Conservation (phyloP, 2,113 vertebrate species). For the Trematomus loennbergii region DNA sequence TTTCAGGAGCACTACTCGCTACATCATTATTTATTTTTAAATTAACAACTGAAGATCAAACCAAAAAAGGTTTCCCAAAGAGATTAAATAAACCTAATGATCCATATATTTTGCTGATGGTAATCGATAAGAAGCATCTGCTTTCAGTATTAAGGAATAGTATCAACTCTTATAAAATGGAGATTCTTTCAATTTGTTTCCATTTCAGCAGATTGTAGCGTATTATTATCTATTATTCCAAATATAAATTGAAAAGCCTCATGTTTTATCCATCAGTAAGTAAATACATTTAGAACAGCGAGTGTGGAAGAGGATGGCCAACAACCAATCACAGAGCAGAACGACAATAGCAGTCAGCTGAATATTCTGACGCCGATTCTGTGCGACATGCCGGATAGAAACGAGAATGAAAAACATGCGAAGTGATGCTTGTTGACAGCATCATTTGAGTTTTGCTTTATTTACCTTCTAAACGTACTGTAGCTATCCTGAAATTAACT, state of each 20-base stretch:
- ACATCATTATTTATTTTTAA: too few relatives aligned
- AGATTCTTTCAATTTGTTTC: neutral
- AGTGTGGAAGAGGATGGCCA: neutral
- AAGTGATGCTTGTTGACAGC: neutral
- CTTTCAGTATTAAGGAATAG: neutral
- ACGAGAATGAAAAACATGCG: neutral
- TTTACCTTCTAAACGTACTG: too few relatives aligned
- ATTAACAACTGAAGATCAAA: too few relatives aligned
- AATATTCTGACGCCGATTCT: conserved; percentile 19
- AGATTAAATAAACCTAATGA: too few relatives aligned
- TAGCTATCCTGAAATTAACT: neutral
- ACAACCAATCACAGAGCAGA: conserved; percentile 32
- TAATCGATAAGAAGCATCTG: neutral
- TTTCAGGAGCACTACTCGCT: too few relatives aligned
- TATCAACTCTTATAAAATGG: neutral
- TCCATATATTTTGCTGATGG: too few relatives aligned
- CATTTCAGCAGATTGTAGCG: too few relatives aligned
- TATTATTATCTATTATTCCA: too few relatives aligned
- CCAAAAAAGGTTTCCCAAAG: neutral
- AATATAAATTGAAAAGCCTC: too few relatives aligned
- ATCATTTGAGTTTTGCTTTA: neutral
- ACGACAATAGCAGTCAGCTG: neutral
- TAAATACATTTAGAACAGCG: neutral
- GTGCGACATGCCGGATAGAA: conserved; percentile 63
- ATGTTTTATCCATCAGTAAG: neutral